phyloP scores from a whole-genome alignment of 2,113 vertebrate genomes.

The Chinchilla lanigera region DNA sequence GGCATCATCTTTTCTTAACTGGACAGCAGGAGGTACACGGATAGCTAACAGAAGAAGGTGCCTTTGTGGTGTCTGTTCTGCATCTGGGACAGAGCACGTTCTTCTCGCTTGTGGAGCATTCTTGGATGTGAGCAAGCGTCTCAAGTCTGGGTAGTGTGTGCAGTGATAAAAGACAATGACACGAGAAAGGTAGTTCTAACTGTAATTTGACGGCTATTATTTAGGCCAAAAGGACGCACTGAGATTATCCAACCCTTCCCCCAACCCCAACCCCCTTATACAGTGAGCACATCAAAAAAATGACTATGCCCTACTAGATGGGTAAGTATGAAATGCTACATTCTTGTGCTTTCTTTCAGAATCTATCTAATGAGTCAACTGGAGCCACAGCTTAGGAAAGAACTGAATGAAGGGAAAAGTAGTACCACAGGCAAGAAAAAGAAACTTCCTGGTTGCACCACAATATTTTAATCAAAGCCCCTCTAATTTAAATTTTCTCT shows the following conservation, averaged over 20 bases:
- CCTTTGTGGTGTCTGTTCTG: neutral
- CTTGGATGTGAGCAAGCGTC: neutral
- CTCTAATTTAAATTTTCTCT: conserved; percentile 32
- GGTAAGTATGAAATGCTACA: neutral
- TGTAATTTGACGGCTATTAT: neutral
- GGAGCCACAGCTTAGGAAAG: neutral
- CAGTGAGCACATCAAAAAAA: neutral
- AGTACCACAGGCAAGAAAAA: neutral
- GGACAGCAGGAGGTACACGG: conserved; percentile 40
- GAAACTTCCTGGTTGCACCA: neutral
- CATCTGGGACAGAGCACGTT: neutral
- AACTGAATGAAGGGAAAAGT: neutral
- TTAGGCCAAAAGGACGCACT: neutral
- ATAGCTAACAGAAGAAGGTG: conserved; percentile 18
- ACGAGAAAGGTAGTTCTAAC: neutral
- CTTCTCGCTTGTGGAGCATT: neutral
- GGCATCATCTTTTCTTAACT: conserved; percentile 11
- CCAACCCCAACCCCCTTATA: neutral
- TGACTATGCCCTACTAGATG: neutral
- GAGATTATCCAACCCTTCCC: neutral
- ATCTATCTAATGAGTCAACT: neutral
- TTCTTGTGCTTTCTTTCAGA: neutral
- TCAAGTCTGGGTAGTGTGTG: neutral
- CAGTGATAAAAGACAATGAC: neutral
- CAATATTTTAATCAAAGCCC: neutral